These are phyloP conservation scores for Euspilapteryx auroguttella DNA, from an alignment of 2,888 invertebrate genomes.

Conservation along the genomic window DNA sequence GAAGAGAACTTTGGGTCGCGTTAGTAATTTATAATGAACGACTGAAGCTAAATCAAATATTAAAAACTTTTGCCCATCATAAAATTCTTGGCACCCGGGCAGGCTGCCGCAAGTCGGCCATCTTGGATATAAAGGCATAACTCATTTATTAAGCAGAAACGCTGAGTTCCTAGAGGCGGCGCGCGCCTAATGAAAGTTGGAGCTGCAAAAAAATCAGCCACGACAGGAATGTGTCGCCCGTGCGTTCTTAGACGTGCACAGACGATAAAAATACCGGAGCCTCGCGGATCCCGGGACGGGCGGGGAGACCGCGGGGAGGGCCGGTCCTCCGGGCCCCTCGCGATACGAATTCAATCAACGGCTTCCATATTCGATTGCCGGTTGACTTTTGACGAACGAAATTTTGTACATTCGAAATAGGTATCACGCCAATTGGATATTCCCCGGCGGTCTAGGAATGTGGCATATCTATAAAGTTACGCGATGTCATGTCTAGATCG, in stretches of 20 bases:
- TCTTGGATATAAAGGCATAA: conserved; percentile 51
- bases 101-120: conserved; percentile 30
- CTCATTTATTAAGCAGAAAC: conserved; percentile 55
- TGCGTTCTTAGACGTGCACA: conserved; percentile 50
- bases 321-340: conserved; percentile 16
- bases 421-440: too few relatives aligned
- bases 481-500: too few relatives aligned
- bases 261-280: conserved; percentile 54
- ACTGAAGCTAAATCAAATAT: too few relatives aligned
- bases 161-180: conserved; percentile 37
- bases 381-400: conserved; percentile 3
- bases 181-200: conserved; percentile 53
- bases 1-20: too few relatives aligned
- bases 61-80: conserved; percentile 16
- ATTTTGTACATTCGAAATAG: conserved; percentile 1
- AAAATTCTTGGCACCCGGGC: conserved; percentile 36
- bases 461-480: too few relatives aligned
- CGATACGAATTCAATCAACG: conserved; percentile 52
- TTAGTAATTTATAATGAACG: too few relatives aligned
- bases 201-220: conserved; percentile 48
- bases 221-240: conserved; percentile 54
- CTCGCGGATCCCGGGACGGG: conserved; percentile 15
- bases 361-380: conserved; percentile 31
- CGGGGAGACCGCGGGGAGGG: conserved; percentile 14
- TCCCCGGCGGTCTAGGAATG: too few relatives aligned